These are phyloP conservation scores for Protaetia brevitarsis DNA, from an alignment of 1,140 invertebrate genomes.

Conservation along the genomic window DNA sequence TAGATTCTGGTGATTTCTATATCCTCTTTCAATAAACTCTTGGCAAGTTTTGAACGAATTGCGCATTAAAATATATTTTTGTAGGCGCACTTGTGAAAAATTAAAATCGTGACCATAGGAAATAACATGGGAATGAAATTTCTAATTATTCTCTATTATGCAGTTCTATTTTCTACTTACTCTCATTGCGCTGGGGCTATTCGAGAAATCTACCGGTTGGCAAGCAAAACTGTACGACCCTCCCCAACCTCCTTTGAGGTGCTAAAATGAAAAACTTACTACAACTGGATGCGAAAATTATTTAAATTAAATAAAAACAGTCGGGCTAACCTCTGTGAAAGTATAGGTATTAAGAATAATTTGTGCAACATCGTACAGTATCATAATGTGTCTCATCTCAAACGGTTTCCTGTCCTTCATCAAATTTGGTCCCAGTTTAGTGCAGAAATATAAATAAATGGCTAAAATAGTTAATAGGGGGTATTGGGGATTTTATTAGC, in stretches of 20 bases:
- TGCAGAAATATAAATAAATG: conserved; percentile 74
- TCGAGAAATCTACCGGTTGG: conserved; percentile 79
- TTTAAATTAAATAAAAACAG: not conserved
- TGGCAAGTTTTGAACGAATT: too few species aligned
- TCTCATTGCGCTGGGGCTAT: conserved; percentile 67
- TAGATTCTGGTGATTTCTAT: too few species aligned
- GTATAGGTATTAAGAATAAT: conserved; percentile 70
- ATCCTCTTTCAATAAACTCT: too few species aligned
- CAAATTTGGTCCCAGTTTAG: conserved; percentile 69
- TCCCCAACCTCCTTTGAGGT: conserved; percentile 61
- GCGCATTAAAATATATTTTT: too few species aligned
- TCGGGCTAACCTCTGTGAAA: conserved; percentile 58
- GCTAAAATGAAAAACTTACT: conserved; percentile 48
- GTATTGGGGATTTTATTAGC: conserved; percentile 75
- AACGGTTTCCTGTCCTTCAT: conserved; percentile 86
- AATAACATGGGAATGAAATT: too few species aligned
- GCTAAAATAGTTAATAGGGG: conserved; percentile 70
- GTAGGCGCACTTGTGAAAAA: too few species aligned
- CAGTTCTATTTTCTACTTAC: too few species aligned
- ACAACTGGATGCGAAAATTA: too few species aligned
- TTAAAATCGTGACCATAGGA: too few species aligned
- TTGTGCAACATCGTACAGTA: conserved; percentile 79
- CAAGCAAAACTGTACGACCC: conserved; percentile 75
- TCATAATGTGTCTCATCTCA: conserved; percentile 69
- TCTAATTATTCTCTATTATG: too few species aligned